These are phyloP conservation scores for Campylorhamphus procurvoides DNA, from an alignment of 2,113 vertebrate genomes.

Conservation along the genomic window DNA sequence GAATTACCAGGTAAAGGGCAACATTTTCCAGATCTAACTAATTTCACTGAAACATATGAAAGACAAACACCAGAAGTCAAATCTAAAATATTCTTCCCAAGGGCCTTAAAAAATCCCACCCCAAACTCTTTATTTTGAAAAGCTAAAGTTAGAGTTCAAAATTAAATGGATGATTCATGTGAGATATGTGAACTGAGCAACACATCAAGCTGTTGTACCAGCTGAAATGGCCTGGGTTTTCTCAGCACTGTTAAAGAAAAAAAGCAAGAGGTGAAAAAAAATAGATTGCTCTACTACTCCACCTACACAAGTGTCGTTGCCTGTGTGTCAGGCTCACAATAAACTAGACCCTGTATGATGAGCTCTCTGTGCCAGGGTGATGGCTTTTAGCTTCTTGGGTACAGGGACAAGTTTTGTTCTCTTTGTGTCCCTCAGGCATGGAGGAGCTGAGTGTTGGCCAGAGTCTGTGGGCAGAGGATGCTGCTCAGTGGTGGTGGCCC, in stretches of 20 bases:
- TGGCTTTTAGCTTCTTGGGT: background rate
- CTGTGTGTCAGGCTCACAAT: background rate
- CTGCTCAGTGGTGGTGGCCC: background rate
- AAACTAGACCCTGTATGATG: background rate
- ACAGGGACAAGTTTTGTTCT: background rate
- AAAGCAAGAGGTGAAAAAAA: conserved; percentile 5
- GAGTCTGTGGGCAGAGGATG: fast-evolving
- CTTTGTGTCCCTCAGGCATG: fast-evolving
- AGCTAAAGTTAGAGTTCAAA: conserved; percentile 57
- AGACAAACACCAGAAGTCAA: conserved; percentile 76
- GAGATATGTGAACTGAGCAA: conserved; percentile 29
- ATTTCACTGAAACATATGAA: conserved; percentile 72
- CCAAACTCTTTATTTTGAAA: conserved; percentile 61
- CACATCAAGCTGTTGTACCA: conserved; percentile 17
- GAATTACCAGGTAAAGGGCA: conserved; percentile 74
- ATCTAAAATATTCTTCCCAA: conserved; percentile 69
- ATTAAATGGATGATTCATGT: conserved; percentile 67
- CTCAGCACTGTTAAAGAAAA: conserved; percentile 31
- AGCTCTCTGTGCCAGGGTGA: background rate
- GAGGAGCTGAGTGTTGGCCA: background rate
- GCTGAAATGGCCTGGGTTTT: conserved; percentile 54
- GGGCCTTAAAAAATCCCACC: conserved; percentile 24
- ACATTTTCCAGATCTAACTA: conserved; percentile 75
- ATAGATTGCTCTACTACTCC: background rate
- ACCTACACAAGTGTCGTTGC: fast-evolving